Conservation (phyloP, 2,888 invertebrate genomes). For the Pollenia amentaria region DNA sequence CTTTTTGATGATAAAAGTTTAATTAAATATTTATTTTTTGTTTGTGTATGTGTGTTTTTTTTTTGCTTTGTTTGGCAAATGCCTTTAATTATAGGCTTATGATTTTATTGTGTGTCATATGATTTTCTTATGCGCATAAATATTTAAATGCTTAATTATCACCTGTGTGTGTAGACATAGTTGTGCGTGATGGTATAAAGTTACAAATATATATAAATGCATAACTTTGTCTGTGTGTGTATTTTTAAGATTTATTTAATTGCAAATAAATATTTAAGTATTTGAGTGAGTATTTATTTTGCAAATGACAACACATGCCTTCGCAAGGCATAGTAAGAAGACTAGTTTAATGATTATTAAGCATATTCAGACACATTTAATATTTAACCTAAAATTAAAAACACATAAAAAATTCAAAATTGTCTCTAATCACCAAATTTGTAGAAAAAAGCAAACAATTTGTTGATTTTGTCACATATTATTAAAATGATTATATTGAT, state of each 20-base stretch:
- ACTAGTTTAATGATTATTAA: too few relatives aligned
- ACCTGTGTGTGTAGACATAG: not conserved
- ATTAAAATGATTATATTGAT: too few relatives aligned
- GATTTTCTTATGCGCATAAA: slow-evolving; percentile 4
- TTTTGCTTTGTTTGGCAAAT: not conserved
- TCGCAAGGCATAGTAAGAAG: too few relatives aligned
- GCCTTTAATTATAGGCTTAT: not conserved
- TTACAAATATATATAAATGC: not conserved
- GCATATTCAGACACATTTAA: too few relatives aligned
- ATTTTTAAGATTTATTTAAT: not conserved
- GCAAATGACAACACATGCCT: too few relatives aligned
- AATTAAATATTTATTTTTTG: not conserved
- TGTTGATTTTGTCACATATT: too few relatives aligned
- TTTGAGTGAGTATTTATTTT: not conserved
- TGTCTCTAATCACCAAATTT: too few relatives aligned
- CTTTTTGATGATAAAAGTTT: not conserved
- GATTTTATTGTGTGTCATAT: not conserved
- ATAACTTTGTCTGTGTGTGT: not conserved
- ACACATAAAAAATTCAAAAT: too few relatives aligned
- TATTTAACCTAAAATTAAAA: too few relatives aligned
- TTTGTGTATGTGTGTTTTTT: not conserved
- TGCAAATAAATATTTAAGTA: slow-evolving; percentile 1
- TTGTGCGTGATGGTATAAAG: not conserved
- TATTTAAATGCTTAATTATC: slow-evolving; percentile 15
- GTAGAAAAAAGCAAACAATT: too few relatives aligned